Conservation (phyloP, 30 jellyfish, hydroid and myxozoan genomes). For the Sanderia malayensis region DNA sequence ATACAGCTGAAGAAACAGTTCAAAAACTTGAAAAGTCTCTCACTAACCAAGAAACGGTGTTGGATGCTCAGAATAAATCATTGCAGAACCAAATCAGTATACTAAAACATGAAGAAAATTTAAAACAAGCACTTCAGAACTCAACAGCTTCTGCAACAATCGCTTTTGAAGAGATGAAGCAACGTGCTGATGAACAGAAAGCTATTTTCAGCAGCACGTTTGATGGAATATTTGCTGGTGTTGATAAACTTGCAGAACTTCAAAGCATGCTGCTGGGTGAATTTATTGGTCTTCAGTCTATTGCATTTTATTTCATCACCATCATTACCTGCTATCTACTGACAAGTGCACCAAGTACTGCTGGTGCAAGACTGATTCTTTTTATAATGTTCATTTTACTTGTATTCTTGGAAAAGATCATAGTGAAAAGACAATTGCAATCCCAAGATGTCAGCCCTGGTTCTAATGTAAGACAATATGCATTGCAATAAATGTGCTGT, state of each 20-base stretch:
- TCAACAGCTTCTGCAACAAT: slow-evolving; percentile 67
- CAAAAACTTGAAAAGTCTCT: slow-evolving; percentile 58
- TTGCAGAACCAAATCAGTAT: slow-evolving; percentile 63
- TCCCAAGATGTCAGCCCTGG: slow-evolving; percentile 10
- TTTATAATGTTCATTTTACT: slow-evolving; percentile 38
- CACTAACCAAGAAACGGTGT: slow-evolving; percentile 60
- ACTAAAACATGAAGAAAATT: slow-evolving; percentile 53
- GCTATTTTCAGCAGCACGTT: slow-evolving; percentile 73
- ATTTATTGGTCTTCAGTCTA: slow-evolving; percentile 75
- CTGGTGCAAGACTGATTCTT: slow-evolving; percentile 59
- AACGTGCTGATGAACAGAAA: slow-evolving; percentile 71
- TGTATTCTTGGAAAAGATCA: slow-evolving; percentile 53
- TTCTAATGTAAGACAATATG: slow-evolving; percentile 24
- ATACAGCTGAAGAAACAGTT: slow-evolving; percentile 52
- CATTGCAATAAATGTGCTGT: no score
- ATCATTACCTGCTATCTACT: slow-evolving; percentile 65
- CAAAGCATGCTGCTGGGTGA: slow-evolving; percentile 85
- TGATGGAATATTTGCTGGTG: slow-evolving; percentile 67
- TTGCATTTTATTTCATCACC: slow-evolving; percentile 73
- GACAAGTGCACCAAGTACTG: slow-evolving; percentile 80
- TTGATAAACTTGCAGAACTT: slow-evolving; percentile 63
- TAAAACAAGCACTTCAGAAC: slow-evolving; percentile 42
- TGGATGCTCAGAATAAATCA: slow-evolving; percentile 56
- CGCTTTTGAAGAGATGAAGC: slow-evolving; percentile 75
- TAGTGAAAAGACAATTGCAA: slow-evolving; percentile 14